Base-by-base conservation (phyloP, 1,140 invertebrate species). In the Atta texana region DNA sequence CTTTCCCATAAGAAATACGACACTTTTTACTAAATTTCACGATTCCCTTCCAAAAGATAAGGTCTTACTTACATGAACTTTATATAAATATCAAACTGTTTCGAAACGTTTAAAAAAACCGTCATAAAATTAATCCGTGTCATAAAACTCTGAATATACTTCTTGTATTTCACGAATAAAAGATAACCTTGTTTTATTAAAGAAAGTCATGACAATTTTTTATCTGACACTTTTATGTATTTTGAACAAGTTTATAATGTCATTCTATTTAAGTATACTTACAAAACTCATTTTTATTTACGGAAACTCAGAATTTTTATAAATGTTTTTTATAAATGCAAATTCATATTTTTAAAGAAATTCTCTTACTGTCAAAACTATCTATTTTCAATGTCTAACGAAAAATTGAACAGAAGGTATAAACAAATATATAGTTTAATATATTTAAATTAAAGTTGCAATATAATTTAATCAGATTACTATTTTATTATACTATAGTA, bases 61-160 rank as follows among this genome's bases (percentile, higher is more conserved):
- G 16, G 77, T 68, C 55, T 57, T 21, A 71, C 49, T 80, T 55
- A 78, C 3, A 44, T 44, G 39, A 44, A 44, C 10, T 81, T 49
- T 57, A 49, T 21, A 28, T n/a, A 3, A 31, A 31, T 81, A 69
- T 81, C 2, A n/a, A 51, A 44, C 51, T 34, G 8, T 81, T 81
- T 53, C 63, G 16, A 34, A 69, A 80, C n/a, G 5, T 12, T 74
- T 18, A 4, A 84, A 84, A 84, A 61, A 63, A 3, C 2, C 34
- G 12, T 61, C 69, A 16, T 75, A 74, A 74, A 75, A 84, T 84
- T 74, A 84, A 44, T 51, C 24, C 14, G 39, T 14, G 18, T 34
- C 69, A 7, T 51, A 84, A 51, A 84, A 81, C 24, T 31, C 14
- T 18, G 12, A 1, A 59, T 34, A 61, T 51, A 39, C 39, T 82